Evolutionary conservation across 2,888 invertebrate genomes (phyloP), one percentile per base, ranked within the genome.

Genomic region (Pyrgus malvae): DNA sequence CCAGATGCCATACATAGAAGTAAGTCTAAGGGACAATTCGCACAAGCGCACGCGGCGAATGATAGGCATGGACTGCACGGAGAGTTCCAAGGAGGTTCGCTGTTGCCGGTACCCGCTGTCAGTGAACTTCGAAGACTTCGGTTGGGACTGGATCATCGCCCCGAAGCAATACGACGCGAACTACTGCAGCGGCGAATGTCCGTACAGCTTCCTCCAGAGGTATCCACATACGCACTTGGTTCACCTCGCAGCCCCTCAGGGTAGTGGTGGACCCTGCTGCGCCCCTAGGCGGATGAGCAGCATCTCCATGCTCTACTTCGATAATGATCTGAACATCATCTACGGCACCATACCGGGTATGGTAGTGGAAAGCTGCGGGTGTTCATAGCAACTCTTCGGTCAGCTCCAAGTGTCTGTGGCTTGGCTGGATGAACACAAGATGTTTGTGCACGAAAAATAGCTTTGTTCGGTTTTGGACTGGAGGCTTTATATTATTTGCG

Each of bases 141-240:
- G 98, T 19, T 99, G 98, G 98, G 97, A 98, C 76, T 99, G 98
- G 95, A 96, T 99, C 70, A 97, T 99, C 56, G 98, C 98, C 0
- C 99, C 99, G 0, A 97, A 97, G 71, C 92, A 94, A 58, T 99
- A 98, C 90, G 96, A 97, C 72, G 98, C 99, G 5, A 97, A 97
- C 87, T 98, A 98, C 89, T 99, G 99, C 89, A 94, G 96, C 50
- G 98, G 99, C 5, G 97, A 98, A 70, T 99, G 99, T 80, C 95
- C 96, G 0, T 95, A 94, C 83, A 94, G 96, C 46, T 97, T 97
- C 76, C 88, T 97, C 58, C 97, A 96, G 74, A 94, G 95, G 71
- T 95, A 96, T 75, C 94, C 96, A 0, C 97, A 98, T 79, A 97
- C 97, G 6, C 97, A 98, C 83, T 91, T 98, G 70, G 94, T 95